Percentiles rank a stretch among this genome's conserved stretches.
Conservation (phyloP, 2,797 vertebrate species). For the Onychomys arenicola region DNA sequence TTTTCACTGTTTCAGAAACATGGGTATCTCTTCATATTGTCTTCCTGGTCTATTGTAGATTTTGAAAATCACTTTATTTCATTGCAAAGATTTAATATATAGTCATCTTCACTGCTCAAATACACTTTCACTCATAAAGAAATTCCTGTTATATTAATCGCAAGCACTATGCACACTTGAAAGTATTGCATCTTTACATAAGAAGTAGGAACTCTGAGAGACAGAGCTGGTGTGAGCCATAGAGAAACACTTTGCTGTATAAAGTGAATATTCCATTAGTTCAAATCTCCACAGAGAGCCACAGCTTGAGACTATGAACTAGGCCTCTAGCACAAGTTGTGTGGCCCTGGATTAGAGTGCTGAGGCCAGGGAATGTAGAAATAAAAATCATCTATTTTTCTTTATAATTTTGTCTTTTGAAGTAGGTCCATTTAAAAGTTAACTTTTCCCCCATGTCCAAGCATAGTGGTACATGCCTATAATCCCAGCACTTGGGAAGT, state of each 20-base stretch:
- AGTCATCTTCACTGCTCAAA: neutral
- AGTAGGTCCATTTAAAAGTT: slow-evolving; percentile 1
- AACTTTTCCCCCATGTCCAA: neutral
- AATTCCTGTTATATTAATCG: slow-evolving; percentile 56
- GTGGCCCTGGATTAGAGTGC: neutral
- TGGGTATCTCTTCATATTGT: neutral
- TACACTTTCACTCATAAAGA: slow-evolving; percentile 34
- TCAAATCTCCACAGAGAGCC: neutral
- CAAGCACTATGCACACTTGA: neutral
- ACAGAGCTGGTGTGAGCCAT: neutral
- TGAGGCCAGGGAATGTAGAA: neutral
- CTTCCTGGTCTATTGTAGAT: neutral
- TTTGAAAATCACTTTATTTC: slow-evolving; percentile 42
- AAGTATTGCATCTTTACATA: slow-evolving; percentile 31
- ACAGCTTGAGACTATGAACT: neutral
- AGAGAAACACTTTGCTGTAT: neutral
- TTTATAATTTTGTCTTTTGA: neutral
- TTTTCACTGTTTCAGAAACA: slow-evolving; percentile 11
- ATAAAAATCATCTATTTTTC: neutral
- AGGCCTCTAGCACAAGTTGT: neutral
- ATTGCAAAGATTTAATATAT: neutral
- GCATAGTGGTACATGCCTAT: neutral
- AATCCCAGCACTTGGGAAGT: neutral
- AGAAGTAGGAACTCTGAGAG: neutral
- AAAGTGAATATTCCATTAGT: neutral